Evolutionary conservation across 2,888 invertebrate genomes (phyloP), one percentile per base, ranked within the genome.

Genomic region (Tanytarsus gracilentus): DNA sequence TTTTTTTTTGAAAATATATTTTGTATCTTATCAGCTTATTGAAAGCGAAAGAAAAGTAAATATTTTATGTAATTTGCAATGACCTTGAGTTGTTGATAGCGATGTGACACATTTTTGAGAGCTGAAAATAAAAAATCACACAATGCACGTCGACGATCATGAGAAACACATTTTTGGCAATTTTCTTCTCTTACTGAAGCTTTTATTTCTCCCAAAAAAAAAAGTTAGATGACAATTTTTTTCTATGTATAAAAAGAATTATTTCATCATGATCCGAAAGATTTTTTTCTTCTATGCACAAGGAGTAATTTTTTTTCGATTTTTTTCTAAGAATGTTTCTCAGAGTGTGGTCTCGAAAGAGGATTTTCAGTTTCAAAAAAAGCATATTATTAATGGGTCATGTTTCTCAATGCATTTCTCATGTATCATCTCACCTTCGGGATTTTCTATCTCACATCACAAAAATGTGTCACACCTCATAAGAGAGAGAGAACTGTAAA

Each of bases 381-480:
- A 16, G 11, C 18, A 44, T 16, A 14, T 14, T 44, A 18, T 44
- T 18, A 44, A 44, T 49, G n/a, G n/a, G n/a, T 49, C 74, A 74
- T 74, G 74, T 73, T 74, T 74, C 73, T 72, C 74, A 74, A 74
- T 74, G 74, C 67, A 72, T 72, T 71, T 72, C 69, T 58, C 66
- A 68, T 68, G 68, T 66, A 67, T 67, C 63, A 64, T 61, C 62
- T 56, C 62, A 64, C 67, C 72, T 74, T 74, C 74, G n/a, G n/a
- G n/a, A n/a, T 74, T 72, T 70, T 72, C 72, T 73, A 73, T 74
- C 72, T 72, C 72, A 63, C 61, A 61, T 61, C 68, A 69, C 48
- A 60, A 60, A 60, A 60, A 44, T 44, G 44, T 44, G 44, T 44
- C 44, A 44, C 44, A 44, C 44, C 44, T 44, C 44, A 44, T 40